phyloP scores from a whole-genome alignment of 2,113 vertebrate genomes.

The Crotalus viridis region DNA sequence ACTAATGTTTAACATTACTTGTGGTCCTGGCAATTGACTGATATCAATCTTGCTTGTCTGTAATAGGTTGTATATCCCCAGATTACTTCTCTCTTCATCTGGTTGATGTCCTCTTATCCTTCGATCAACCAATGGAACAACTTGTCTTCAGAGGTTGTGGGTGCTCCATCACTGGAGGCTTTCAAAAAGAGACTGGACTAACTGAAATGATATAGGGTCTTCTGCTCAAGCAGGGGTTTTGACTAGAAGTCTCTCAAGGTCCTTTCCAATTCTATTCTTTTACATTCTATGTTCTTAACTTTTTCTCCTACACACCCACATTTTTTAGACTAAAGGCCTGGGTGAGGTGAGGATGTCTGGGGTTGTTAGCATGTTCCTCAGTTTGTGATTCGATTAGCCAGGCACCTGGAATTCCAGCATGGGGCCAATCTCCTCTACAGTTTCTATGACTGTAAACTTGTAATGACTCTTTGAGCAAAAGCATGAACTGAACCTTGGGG shows the following conservation, averaged over 20 bases:
- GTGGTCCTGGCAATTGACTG: neutral
- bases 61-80: neutral
- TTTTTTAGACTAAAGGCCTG: neutral
- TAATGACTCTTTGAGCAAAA: neutral
- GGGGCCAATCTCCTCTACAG: neutral
- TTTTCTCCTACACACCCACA: neutral
- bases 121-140: neutral
- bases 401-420: neutral
- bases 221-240: neutral
- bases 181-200: neutral
- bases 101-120: neutral
- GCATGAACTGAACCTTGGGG: neutral
- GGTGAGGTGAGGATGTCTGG: neutral
- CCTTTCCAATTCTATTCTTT: neutral
- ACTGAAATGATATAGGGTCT: neutral
- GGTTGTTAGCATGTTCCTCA: neutral
- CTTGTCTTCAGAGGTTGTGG: neutral
- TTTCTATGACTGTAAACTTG: neutral
- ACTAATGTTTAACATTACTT: neutral
- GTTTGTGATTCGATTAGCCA: neutral
- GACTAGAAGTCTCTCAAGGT: neutral
- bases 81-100: neutral
- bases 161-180: neutral
- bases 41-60: neutral
- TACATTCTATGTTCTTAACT: neutral